Base-by-base conservation (phyloP, 2,797 vertebrate species). In the Sebastiscus albofasciatus region DNA sequence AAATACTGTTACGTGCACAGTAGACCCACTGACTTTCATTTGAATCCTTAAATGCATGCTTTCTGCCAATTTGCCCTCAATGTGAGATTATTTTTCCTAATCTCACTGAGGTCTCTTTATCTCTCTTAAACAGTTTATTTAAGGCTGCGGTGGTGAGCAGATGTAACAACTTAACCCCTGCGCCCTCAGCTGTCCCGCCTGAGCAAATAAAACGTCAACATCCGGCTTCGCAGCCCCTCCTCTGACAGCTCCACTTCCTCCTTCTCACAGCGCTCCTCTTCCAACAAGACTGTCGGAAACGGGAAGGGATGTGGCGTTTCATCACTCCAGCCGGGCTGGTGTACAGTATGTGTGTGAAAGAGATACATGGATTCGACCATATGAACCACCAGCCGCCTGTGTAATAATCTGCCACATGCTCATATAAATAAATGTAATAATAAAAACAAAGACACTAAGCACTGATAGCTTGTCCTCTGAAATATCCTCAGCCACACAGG, bases 191-290 rank as follows among this genome's bases (percentile, higher is more conserved):
- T 93, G 93, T 95, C 93, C 94, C 83, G 90, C 89, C 89, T 89
- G 91, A 89, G 92, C 94, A 95, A 95, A 96, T 95, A 93, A 94
- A 96, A 94, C 83, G 91, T 94, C 94, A 93, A 95, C 95, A 96
- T 96, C 96, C 95, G 95, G 95, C 93, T 81, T 80, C 12, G 65
- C 80, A 68, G 83, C 89, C 84, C 91, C 89, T 86, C 82, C 72
- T 87, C 83, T 89, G 89, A 94, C 94, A 92, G 88, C 90, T 94
- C 83, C 58, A 86, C 84, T 94, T 93, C 93, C 91, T 90, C 86
- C 90, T 92, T 90, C 88, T 93, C 91, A 91, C 88, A 89, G 71
- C 39, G 6, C 72, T 81, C 16, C 39, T 76, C 67, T 69, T 71
- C 78, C 84, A 79, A 31, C 52, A 7, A 39, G 62, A 73, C 72